A percentile compares a stretch with the other conserved stretches of the same genome.
These are phyloP conservation scores for Bellardia bayeri DNA, from an alignment of 2,888 invertebrate species.

Conservation along the genomic window DNA sequence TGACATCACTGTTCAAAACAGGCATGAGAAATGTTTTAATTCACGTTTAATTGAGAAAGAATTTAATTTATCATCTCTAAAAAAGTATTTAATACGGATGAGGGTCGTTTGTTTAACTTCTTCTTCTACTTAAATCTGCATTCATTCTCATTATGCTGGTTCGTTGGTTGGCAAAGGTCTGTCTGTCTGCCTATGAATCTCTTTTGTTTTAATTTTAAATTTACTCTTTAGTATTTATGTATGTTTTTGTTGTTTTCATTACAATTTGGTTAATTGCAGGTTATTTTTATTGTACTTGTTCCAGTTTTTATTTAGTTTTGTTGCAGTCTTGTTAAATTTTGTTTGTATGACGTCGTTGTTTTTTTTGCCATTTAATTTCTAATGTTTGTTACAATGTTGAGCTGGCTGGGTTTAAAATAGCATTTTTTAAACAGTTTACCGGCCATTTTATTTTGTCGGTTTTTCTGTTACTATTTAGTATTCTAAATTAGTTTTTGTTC, in stretches of 20 bases:
- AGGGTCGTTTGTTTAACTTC: slow-evolving; percentile 54
- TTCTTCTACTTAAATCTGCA: neutral
- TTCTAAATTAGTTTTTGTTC: slow-evolving; percentile 37
- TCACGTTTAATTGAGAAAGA: slow-evolving; percentile 8
- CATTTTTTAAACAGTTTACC: slow-evolving; percentile 8
- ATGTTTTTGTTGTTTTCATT: neutral
- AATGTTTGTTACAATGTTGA: slow-evolving; percentile 39
- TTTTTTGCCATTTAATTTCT: slow-evolving; percentile 41
- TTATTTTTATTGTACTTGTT: slow-evolving; percentile 65
- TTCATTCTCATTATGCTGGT: slow-evolving; percentile 22
- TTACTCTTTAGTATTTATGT: slow-evolving; percentile 38
- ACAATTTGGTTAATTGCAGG: slow-evolving; percentile 60
- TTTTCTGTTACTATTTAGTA: slow-evolving; percentile 27
- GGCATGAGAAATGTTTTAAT: neutral
- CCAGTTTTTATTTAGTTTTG: slow-evolving; percentile 56
- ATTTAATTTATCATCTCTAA: neutral
- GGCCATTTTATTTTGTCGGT: slow-evolving; percentile 13
- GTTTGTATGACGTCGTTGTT: slow-evolving; percentile 23
- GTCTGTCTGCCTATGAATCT: neutral
- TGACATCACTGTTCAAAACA: neutral
- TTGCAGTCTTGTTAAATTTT: slow-evolving; percentile 38
- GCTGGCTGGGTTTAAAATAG: slow-evolving; percentile 32
- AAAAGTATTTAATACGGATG: slow-evolving; percentile 12
- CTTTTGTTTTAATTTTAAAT: slow-evolving; percentile 10
- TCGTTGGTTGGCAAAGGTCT: slow-evolving; percentile 13